Percentiles rank a stretch among this genome's conserved stretches.
Conservation (phyloP, 2,888 invertebrate species). For the Chrysolina americana region DNA sequence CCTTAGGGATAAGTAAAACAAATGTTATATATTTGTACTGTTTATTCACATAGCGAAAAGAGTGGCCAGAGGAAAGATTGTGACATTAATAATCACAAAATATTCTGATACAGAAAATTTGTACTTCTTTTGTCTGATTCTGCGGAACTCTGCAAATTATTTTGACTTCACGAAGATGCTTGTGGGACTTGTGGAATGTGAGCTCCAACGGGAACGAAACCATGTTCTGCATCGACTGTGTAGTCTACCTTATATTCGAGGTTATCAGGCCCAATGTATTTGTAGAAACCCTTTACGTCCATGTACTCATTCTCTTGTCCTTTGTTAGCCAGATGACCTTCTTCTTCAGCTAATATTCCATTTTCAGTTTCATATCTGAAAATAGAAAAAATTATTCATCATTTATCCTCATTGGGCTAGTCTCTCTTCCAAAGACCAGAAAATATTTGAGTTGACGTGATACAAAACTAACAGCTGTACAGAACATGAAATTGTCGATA, state of each 20-base stretch:
- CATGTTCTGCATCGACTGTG: constrained; percentile 74
- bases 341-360: constrained; percentile 75
- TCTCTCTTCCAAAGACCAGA: too few species aligned
- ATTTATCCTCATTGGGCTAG: neutral
- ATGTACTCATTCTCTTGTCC: constrained; percentile 73
- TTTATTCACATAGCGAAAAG: neutral
- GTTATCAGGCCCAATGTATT: constrained; percentile 76
- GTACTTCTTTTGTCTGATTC: neutral
- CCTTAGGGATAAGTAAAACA: too few species aligned
- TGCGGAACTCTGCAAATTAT: neutral
- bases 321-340: constrained; percentile 72
- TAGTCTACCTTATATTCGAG: constrained; percentile 74
- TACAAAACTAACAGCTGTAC: too few species aligned
- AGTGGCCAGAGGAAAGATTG: neutral
- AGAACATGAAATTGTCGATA: too few species aligned
- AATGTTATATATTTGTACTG: neutral
- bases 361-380: constrained; percentile 76
- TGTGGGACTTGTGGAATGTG: neutral
- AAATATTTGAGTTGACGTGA: too few species aligned
- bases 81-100: neutral
- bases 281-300: constrained; percentile 77
- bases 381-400: constrained; percentile 12
- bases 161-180: neutral
- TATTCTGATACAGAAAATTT: neutral
- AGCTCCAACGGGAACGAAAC: constrained; percentile 68